Conservation (phyloP, 2,888 invertebrate species). For the Chymomyza amoena region DNA sequence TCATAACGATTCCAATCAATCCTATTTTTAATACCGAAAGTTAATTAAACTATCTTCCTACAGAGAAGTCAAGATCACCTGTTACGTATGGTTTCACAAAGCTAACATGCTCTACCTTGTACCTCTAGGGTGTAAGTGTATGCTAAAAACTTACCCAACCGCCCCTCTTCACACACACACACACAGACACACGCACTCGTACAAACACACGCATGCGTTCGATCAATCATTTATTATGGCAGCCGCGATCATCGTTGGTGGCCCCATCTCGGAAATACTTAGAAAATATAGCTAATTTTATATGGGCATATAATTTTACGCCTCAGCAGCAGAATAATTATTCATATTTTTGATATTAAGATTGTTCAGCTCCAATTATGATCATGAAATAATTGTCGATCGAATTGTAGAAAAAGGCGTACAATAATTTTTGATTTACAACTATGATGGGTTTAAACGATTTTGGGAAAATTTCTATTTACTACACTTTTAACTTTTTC, state of each 20-base stretch:
- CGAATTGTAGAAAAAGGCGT: conserved; percentile 17
- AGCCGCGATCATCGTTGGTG: conserved; percentile 57
- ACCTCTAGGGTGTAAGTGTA: conserved; percentile 26
- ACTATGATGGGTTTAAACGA: neutral
- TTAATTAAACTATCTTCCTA: too few species aligned
- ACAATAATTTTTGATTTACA: conserved; percentile 6
- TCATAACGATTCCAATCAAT: too few species aligned
- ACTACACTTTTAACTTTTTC: too few species aligned
- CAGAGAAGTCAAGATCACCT: neutral
- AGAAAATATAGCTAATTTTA: conserved; percentile 55
- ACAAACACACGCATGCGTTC: conserved; percentile 41
- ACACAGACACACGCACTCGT: conserved; percentile 15
- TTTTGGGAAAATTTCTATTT: neutral
- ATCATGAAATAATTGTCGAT: conserved; percentile 45
- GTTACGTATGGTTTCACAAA: neutral
- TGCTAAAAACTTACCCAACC: neutral
- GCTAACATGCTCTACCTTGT: conserved; percentile 37
- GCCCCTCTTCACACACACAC: conserved; percentile 13
- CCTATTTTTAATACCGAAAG: too few species aligned
- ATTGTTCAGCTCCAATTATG: conserved; percentile 26
- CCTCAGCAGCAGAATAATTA: neutral
- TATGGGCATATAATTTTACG: conserved; percentile 38
- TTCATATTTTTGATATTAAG: neutral
- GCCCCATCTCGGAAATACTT: conserved; percentile 48
- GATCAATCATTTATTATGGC: conserved; percentile 71